Base-by-base conservation (phyloP, 2,888 invertebrate species). In the Patella depressa region DNA sequence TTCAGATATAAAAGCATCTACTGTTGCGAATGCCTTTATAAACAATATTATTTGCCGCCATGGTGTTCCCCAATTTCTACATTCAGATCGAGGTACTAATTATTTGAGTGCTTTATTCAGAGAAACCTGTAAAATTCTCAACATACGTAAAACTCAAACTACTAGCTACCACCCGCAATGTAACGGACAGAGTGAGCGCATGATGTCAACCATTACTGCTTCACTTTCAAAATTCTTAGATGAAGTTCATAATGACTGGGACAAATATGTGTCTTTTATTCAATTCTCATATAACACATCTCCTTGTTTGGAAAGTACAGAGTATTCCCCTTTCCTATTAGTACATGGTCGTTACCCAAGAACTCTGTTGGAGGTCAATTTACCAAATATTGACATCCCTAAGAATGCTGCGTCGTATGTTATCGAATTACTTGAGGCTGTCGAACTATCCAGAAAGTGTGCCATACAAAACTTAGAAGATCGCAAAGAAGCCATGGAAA, bases 41-140 rank as follows among this genome's bases (percentile, higher is more conserved):
- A 24, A 72, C 7, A 71, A 59, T 45, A 72, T 76, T 19, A 34
- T 76, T 15, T 77, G 77, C 69, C n/a, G 77, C 53, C 77, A 77
- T 70, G 73, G 77, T 12, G 54, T 70, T 53, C 19, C 53, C 5
- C 54, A 53, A 15, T 24, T 15, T 73, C 17, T 73, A 12, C 76
- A 72, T n/a, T 59, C 69, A 9, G 74, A 69, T 57, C 9, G 70
- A 0, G 70, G 74, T 7, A 29, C n/a, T 17, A 34, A 69, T 14
- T 76, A 76, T 57, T 65, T 76, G 7, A 72, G 55, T n/a, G 57
- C 57, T 34, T 72, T 76, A 53, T 71, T 76, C 7, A 76, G 19
- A 72, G 72, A 76, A 71, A 45, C 65, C 0, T 76, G 76, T 53
- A 45, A 72, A 57, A 24, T 76, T 29, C 72, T 76, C 2, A 72